phyloP scores from a whole-genome alignment of 1,140 invertebrate species.

The Oreohelix idahoensis region DNA sequence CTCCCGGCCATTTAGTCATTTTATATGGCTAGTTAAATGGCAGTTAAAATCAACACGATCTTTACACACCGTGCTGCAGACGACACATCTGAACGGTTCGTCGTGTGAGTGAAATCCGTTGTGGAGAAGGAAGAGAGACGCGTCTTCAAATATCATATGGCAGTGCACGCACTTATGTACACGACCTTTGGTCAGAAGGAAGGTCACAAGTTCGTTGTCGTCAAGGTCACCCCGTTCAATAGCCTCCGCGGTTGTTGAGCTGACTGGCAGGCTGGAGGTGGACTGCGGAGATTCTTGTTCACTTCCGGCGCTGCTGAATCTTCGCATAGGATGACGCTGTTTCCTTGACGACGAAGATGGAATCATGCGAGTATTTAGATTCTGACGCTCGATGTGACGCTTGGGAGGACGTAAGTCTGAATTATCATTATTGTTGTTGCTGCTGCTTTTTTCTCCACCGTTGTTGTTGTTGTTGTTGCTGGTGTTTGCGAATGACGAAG shows the following conservation, averaged over 20 bases:
- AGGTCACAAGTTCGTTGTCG: constrained; percentile 58
- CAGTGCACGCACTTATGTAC: constrained; percentile 68
- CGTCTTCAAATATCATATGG: constrained; percentile 68
- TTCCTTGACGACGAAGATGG: constrained; percentile 58
- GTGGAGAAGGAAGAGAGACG: constrained; percentile 66
- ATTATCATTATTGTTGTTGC: constrained; percentile 22
- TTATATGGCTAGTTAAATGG: constrained; percentile 69
- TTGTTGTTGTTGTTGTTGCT: background rate
- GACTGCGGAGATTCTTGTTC: constrained; percentile 50
- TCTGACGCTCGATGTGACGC: constrained; percentile 51
- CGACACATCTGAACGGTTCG: constrained; percentile 67
- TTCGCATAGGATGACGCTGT: constrained; percentile 66
- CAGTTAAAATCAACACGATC: constrained; percentile 70
- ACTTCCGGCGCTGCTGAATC: constrained; percentile 57
- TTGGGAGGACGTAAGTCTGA: constrained; percentile 40
- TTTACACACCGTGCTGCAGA: constrained; percentile 61
- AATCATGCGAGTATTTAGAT: constrained; percentile 64
- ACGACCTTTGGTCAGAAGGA: constrained; percentile 59
- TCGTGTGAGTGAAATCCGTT: constrained; percentile 69
- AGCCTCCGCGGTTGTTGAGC: constrained; percentile 43
- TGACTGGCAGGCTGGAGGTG: constrained; percentile 47
- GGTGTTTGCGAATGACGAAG: background rate
- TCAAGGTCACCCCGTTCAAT: constrained; percentile 36
- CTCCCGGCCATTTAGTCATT: constrained; percentile 35
- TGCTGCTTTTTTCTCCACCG: background rate